A percentile compares a stretch with the other conserved stretches of the same genome.
Conservation (phyloP, 2,888 invertebrate species). For the Mechanitis messenoides region DNA sequence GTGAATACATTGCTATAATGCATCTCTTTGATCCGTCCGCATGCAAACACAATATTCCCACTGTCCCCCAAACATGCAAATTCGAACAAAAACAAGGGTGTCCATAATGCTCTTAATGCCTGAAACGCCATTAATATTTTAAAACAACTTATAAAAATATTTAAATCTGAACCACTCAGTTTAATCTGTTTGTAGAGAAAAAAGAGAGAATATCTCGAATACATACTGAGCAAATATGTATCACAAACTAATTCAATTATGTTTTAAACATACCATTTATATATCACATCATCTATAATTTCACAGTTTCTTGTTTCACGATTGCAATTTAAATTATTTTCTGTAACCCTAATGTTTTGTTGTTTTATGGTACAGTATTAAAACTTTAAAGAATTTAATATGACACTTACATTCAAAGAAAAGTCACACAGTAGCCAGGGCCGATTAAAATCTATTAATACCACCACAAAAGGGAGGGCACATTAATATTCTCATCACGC, state of each 20-base stretch:
- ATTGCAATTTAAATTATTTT: background rate
- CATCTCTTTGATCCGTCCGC: constrained; percentile 55
- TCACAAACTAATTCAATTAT: too few relatives aligned
- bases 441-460: constrained; percentile 73
- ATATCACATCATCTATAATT: too few relatives aligned
- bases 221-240: constrained; percentile 1
- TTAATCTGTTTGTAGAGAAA: constrained; percentile 36
- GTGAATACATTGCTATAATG: constrained; percentile 64
- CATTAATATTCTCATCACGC: constrained; percentile 73
- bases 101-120: constrained; percentile 67
- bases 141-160: constrained; percentile 70
- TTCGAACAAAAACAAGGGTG: constrained; percentile 70
- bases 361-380: background rate
- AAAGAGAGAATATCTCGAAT: background rate
- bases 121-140: constrained; percentile 71
- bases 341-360: background rate
- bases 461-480: constrained; percentile 46
- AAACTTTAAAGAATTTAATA: background rate
- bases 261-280: too few relatives aligned
- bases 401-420: constrained; percentile 33
- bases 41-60: constrained; percentile 47
- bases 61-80: constrained; percentile 58
- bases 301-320: too few relatives aligned
- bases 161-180: constrained; percentile 47
- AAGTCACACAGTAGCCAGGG: constrained; percentile 45